A percentile compares a stretch with the other conserved stretches of the same genome.
Evolutionary conservation across 2,113 vertebrate genomes (phyloP).

Genomic region (Mesoclemmys tuberculata): DNA sequence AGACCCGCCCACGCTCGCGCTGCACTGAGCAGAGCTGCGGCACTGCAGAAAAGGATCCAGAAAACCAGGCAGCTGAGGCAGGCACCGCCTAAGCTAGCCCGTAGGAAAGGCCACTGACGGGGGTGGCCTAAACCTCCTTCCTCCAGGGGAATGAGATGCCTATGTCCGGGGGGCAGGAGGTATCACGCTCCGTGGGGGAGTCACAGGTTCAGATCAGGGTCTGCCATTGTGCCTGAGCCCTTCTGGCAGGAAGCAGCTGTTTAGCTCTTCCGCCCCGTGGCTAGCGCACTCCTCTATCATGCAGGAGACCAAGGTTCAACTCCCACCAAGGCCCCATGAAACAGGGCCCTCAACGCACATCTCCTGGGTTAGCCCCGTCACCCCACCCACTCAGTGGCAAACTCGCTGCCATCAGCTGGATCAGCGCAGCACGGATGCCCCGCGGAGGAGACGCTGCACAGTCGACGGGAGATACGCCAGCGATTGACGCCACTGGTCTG

Average conservation of each 20-base stretch:
- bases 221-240: background rate
- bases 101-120: background rate
- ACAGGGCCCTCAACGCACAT: background rate
- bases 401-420: too few relatives aligned
- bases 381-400: too few relatives aligned
- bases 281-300: background rate
- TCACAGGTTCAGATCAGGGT: too few relatives aligned
- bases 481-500: too few relatives aligned
- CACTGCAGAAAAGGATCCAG: background rate
- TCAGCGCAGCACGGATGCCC: too few relatives aligned
- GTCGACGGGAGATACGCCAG: too few relatives aligned
- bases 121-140: background rate
- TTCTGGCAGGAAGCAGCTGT: background rate
- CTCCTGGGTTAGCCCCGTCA: background rate
- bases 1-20: accelerated
- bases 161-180: background rate
- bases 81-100: background rate
- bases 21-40: too few relatives aligned
- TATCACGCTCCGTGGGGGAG: too few relatives aligned
- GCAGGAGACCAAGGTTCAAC: accelerated
- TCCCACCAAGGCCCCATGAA: background rate
- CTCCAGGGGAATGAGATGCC: background rate
- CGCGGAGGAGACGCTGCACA: too few relatives aligned
- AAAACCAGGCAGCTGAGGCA: background rate
- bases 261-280: too few relatives aligned